phyloP scores from a whole-genome alignment of 2,888 invertebrate species.

The Andrena marginata region DNA sequence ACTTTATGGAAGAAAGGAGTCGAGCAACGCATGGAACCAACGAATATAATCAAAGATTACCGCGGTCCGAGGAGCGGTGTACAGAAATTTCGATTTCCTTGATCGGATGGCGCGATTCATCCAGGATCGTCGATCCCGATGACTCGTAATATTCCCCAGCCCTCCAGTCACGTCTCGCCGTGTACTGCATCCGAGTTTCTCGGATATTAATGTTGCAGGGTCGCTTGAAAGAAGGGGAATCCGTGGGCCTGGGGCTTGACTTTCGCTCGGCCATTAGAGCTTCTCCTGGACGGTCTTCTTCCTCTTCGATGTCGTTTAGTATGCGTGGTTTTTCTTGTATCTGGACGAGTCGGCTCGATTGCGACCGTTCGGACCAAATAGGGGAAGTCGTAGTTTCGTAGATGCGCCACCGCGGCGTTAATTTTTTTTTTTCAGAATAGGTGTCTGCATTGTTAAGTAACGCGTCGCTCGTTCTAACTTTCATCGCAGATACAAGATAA shows the following conservation, averaged over 20 bases:
- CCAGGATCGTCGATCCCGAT: conserved; percentile 48
- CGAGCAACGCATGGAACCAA: background rate
- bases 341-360: conserved; percentile 22
- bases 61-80: no score
- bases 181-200: conserved; percentile 75
- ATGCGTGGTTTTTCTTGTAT: conserved; percentile 48
- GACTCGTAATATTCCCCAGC: conserved; percentile 58
- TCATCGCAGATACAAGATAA: conserved; percentile 21
- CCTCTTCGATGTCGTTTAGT: conserved; percentile 49
- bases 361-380: background rate
- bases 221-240: conserved; percentile 69
- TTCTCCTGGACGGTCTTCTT: conserved; percentile 59
- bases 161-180: conserved; percentile 60
- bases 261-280: conserved; percentile 76
- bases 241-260: conserved; percentile 74
- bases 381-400: background rate
- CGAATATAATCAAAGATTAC: conserved; percentile 7
- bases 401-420: background rate
- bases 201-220: conserved; percentile 74
- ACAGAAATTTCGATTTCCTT: conserved; percentile 54
- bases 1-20: background rate
- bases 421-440: background rate
- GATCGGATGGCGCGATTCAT: conserved; percentile 26
- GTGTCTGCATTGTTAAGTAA: conserved; percentile 7
- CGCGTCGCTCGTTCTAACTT: conserved; percentile 13